A percentile compares a stretch with the other conserved stretches of the same genome.
Evolutionary conservation across 2,888 invertebrate genomes (phyloP).

Genomic region (Cataglyphis rosenhaueri): DNA sequence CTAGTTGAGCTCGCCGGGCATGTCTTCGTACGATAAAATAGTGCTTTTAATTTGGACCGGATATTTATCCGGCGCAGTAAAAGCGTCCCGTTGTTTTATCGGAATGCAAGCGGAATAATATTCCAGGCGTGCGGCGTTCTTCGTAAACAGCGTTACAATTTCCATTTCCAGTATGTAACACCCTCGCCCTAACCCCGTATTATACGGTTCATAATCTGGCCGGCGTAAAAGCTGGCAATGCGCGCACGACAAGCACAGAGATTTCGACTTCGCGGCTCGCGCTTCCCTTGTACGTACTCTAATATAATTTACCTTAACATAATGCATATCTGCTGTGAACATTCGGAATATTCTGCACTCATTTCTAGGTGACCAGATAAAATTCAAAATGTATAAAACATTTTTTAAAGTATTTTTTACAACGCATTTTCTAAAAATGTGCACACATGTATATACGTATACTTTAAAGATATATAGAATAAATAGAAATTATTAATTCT

Average conservation of each 20-base stretch:
- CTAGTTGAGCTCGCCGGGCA: constrained; percentile 29
- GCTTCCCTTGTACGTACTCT: constrained; percentile 41
- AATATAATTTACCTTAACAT: constrained; percentile 48
- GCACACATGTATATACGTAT: not conserved
- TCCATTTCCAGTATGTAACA: constrained; percentile 58
- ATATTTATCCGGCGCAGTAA: constrained; percentile 63
- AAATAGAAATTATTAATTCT: not conserved
- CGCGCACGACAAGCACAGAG: constrained; percentile 49
- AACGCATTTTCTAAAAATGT: not conserved
- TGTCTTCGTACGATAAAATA: constrained; percentile 59
- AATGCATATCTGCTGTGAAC: constrained; percentile 45
- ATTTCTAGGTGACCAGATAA: constrained; percentile 4
- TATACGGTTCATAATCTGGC: constrained; percentile 51
- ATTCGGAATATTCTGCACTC: constrained; percentile 13
- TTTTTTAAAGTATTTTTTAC: not conserved
- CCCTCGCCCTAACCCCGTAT: constrained; percentile 51
- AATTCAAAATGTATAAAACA: constrained; percentile 7
- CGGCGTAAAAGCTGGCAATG: constrained; percentile 48
- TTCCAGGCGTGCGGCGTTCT: constrained; percentile 61
- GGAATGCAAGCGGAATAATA: constrained; percentile 60
- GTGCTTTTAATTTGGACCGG: constrained; percentile 60
- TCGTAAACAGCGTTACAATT: constrained; percentile 65
- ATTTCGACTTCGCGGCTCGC: constrained; percentile 38
- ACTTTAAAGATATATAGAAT: not conserved
- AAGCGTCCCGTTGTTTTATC: constrained; percentile 62